phyloP scores from a whole-genome alignment of 2,888 invertebrate species.

The Calameuta pallipes region DNA sequence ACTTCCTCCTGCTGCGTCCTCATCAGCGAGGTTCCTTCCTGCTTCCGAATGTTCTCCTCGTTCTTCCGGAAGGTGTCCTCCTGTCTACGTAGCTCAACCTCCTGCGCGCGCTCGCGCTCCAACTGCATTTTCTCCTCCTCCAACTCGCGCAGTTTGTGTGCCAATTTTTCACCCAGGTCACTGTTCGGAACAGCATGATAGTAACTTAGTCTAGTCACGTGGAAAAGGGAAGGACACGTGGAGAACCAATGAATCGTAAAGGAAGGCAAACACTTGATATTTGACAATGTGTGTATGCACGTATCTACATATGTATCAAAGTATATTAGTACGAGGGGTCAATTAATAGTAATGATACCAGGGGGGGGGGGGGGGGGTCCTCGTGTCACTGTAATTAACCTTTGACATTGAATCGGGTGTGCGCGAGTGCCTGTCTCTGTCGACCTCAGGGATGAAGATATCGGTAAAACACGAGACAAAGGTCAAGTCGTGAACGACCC shows the following conservation, averaged over 20 bases:
- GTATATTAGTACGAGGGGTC: background rate
- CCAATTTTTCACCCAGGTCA: slow-evolving; percentile 70
- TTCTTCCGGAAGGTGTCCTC: slow-evolving; percentile 59
- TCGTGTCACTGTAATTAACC: background rate
- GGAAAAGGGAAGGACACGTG: background rate
- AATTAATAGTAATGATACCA: background rate
- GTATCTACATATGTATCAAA: background rate
- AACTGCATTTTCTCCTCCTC: slow-evolving; percentile 68
- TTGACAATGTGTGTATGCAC: background rate
- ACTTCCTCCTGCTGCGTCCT: slow-evolving; percentile 38
- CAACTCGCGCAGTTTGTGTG: slow-evolving; percentile 69
- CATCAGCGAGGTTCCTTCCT: slow-evolving; percentile 51
- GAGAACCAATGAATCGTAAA: background rate
- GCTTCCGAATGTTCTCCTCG: slow-evolving; percentile 57
- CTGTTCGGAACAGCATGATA: slow-evolving; percentile 34
- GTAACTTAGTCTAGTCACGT: background rate
- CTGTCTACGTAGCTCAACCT: slow-evolving; percentile 49
- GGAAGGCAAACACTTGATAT: background rate
- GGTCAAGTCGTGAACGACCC: background rate
- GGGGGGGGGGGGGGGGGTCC: background rate
- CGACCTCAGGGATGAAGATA: background rate
- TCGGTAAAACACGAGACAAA: background rate
- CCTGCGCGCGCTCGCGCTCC: slow-evolving; percentile 64
- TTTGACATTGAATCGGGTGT: background rate
- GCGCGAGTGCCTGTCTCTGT: no score